These are phyloP conservation scores for Poecilia velifera DNA, from an alignment of 2,797 vertebrate genomes.

Conservation along the genomic window DNA sequence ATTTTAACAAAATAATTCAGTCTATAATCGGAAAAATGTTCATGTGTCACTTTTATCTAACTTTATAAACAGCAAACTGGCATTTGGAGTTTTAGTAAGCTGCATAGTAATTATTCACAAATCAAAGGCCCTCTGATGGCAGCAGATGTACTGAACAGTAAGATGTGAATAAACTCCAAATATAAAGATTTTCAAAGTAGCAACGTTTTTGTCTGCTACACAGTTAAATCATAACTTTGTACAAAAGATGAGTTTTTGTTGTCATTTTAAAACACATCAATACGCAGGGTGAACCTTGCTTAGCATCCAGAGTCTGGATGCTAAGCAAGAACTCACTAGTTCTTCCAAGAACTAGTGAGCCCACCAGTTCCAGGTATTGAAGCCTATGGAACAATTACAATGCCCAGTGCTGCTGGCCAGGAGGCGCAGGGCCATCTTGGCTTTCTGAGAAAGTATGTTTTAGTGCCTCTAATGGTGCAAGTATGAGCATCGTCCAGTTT, in stretches of 20 bases:
- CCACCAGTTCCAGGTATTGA: no score
- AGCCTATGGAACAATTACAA: constrained; percentile 54
- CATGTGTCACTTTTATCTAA: background rate
- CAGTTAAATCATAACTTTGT: constrained; percentile 28
- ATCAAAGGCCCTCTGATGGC: background rate
- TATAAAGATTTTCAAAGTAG: background rate
- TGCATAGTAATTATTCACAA: background rate
- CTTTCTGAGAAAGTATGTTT: constrained; percentile 55
- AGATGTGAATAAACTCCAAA: background rate
- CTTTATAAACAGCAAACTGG: background rate
- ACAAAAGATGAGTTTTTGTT: constrained; percentile 8
- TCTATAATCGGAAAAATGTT: background rate
- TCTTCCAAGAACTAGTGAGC: no score
- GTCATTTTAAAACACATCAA: constrained; percentile 9
- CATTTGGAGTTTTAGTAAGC: background rate
- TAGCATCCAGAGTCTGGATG: constrained; percentile 7
- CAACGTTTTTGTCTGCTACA: constrained; percentile 14
- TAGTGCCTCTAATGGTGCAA: constrained; percentile 50
- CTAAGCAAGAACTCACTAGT: constrained; percentile 8
- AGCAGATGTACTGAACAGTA: background rate
- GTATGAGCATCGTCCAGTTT: constrained; percentile 42
- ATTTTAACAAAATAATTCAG: background rate
- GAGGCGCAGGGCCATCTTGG: constrained; percentile 37
- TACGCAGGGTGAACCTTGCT: constrained; percentile 7
- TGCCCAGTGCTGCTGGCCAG: constrained; percentile 28